Evolutionary conservation across 1,140 invertebrate species (phyloP).

Genomic region (Orussus abietinus): DNA sequence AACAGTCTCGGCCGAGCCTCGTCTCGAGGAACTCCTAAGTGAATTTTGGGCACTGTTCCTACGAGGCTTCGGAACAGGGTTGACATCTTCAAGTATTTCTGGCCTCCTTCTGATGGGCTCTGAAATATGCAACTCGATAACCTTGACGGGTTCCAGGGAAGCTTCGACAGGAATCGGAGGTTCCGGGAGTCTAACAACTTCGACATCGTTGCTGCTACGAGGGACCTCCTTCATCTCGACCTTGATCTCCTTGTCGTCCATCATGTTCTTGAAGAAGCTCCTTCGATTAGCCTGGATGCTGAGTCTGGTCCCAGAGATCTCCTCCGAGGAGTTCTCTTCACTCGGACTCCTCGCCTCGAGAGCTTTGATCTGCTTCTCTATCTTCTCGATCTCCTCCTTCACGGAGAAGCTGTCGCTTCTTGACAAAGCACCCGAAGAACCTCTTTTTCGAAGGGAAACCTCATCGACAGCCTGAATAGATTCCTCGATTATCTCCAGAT

Average conservation of each 20-base stretch:
- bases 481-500: slow-evolving; percentile 27
- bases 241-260: slow-evolving; percentile 27
- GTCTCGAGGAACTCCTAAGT: no score
- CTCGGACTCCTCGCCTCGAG: slow-evolving; percentile 27
- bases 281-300: slow-evolving; percentile 36
- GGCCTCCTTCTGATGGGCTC: slow-evolving; percentile 39
- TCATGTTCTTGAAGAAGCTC: slow-evolving; percentile 39
- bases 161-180: slow-evolving; percentile 19
- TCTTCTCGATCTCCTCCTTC: slow-evolving; percentile 46
- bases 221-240: slow-evolving; percentile 42
- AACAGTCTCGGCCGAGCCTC: slow-evolving; percentile 11
- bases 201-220: slow-evolving; percentile 37
- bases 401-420: slow-evolving; percentile 40
- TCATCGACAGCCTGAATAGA: no score
- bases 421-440: slow-evolving; percentile 18
- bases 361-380: slow-evolving; percentile 43
- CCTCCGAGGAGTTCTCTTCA: slow-evolving; percentile 14
- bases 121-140: slow-evolving; percentile 45
- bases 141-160: slow-evolving; percentile 33
- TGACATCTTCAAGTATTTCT: slow-evolving; percentile 31
- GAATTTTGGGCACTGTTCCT: slow-evolving; percentile 34
- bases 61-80: slow-evolving; percentile 35
- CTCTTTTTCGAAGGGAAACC: slow-evolving; percentile 14
- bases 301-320: no score
- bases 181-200: slow-evolving; percentile 36